Evolutionary conservation across 2,888 invertebrate genomes (phyloP), one percentile per base, ranked within the genome.

Genomic region (Nineta flava): DNA sequence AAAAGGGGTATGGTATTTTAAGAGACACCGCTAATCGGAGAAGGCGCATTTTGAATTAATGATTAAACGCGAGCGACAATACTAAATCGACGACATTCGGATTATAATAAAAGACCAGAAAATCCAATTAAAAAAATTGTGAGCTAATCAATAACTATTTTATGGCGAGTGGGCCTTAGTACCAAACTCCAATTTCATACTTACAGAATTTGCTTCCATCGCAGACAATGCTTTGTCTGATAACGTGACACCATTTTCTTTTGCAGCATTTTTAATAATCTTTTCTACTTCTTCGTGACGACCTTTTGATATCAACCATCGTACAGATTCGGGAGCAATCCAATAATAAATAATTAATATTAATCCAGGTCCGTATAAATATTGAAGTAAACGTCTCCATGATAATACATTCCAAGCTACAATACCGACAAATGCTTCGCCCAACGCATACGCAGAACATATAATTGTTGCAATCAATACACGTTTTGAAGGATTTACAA

Each of bases 231-330:
- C 65, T n/a, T 71, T 69, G n/a, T 73, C 70, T 1, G 74, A 69
- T 5, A 80, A 59, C 63, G 63, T 56, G 44, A 76, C 71, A 58
- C 76, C 76, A 57, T 85, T 85, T 52, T 79, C 71, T 48, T 66
- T 66, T 0, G 83, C 79, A 2, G 82, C 78, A 56, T 71, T 76
- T n/a, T 70, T 67, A 9, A 83, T 64, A 16, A 81, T 74, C 2
- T 61, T 61, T 49, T 74, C 74, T 0, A 81, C 80, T 35, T 74
- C 69, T 1, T 72, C 66, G n/a, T 68, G 65, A 51, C 74, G 67
- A 2, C 76, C 75, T 50, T 76, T 74, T 10, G 77, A 76, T 48
- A 83, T 67, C 50, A 87, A 70, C 88, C 88, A 88, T 58, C 87
- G 73, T 46, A 80, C 71, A 55, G 83, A 84, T 68, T 85, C 85